These are phyloP conservation scores for Melangyna quadrimaculata DNA, from an alignment of 2,888 invertebrate species.

Conservation along the genomic window DNA sequence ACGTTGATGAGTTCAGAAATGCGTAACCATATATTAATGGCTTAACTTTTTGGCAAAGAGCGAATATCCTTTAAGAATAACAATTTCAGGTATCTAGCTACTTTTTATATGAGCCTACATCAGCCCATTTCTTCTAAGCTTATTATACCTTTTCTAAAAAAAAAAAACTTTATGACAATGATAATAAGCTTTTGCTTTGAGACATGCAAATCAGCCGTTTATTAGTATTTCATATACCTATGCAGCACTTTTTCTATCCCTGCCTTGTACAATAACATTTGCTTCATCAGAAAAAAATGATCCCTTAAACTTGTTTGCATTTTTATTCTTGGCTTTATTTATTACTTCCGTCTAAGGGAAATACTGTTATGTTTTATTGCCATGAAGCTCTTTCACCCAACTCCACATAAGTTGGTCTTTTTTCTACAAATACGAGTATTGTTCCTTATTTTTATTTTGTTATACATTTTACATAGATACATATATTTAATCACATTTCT, in stretches of 20 bases:
- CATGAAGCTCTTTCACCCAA: slow-evolving; percentile 56
- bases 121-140: not conserved
- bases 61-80: too few relatives aligned
- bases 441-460: slow-evolving; percentile 58
- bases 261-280: slow-evolving; percentile 12
- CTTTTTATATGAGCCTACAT: not conserved
- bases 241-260: slow-evolving; percentile 26
- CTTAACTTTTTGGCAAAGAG: too few relatives aligned
- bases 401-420: not conserved
- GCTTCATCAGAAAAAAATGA: not conserved
- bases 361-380: slow-evolving; percentile 46
- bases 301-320: slow-evolving; percentile 15
- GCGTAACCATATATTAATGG: too few relatives aligned
- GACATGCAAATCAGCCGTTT: slow-evolving; percentile 74
- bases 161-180: slow-evolving; percentile 51
- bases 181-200: slow-evolving; percentile 72
- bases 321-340: not conserved
- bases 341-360: slow-evolving; percentile 12
- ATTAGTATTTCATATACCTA: slow-evolving; percentile 42
- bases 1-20: too few relatives aligned
- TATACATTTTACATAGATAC: not conserved
- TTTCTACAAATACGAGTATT: not conserved
- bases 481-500: slow-evolving; percentile 38
- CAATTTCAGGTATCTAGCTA: not conserved
- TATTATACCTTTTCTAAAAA: slow-evolving; percentile 14